Evolutionary conservation across 2,888 invertebrate species (phyloP).

Genomic region (Halictus ligatus): DNA sequence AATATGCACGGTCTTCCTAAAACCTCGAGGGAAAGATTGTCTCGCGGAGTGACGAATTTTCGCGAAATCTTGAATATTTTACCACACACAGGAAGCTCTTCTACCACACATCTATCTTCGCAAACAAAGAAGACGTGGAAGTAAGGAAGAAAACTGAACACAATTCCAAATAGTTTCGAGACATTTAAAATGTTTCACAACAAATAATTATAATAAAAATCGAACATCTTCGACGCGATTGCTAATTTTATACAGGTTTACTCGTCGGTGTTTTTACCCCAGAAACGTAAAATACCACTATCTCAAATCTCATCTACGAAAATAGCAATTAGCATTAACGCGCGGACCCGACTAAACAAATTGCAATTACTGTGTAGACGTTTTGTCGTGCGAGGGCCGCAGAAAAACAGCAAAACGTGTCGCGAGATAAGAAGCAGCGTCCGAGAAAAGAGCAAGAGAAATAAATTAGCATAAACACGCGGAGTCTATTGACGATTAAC

Average conservation of each 20-base stretch:
- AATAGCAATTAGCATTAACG: neutral
- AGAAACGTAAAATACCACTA: too few species aligned
- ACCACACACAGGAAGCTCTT: neutral
- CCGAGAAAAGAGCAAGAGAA: neutral
- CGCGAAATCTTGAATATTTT: conserved; percentile 3
- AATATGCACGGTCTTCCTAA: neutral
- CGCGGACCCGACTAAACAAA: too few species aligned
- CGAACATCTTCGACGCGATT: too few species aligned
- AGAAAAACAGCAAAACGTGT: neutral
- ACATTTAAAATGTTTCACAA: neutral
- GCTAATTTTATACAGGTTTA: neutral
- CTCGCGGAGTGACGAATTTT: conserved; percentile 5
- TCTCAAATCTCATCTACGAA: neutral
- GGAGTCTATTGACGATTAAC: neutral
- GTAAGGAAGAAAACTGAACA: neutral
- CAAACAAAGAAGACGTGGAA: neutral
- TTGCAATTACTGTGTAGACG: too few species aligned
- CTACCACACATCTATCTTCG: neutral
- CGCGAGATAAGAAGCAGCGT: neutral
- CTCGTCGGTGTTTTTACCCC: too few species aligned
- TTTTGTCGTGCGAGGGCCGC: too few species aligned
- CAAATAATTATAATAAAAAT: neutral
- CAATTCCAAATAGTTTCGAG: neutral
- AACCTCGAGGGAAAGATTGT: conserved; percentile 4
- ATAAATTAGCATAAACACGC: neutral